Evolutionary conservation across 1,140 invertebrate species (phyloP).

Genomic region (Pteromalus puparum): DNA sequence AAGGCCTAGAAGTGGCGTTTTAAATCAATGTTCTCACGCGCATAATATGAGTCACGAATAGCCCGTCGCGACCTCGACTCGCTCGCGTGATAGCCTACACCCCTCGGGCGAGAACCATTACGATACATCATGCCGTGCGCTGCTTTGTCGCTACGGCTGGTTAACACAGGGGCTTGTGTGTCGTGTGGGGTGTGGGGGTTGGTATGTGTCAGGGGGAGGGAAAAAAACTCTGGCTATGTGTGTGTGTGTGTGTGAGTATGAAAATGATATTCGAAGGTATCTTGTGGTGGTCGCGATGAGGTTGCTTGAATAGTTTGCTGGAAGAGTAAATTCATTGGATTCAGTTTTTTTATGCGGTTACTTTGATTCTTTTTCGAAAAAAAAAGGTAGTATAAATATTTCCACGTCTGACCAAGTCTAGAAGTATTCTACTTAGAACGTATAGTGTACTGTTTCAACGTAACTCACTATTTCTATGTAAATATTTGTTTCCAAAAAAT

Average conservation of each 20-base stretch:
- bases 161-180: conserved; percentile 8
- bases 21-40: conserved; percentile 33
- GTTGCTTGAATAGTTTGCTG: not conserved
- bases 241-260: not conserved
- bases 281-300: not conserved
- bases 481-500: too few species aligned
- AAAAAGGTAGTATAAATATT: too few species aligned
- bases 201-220: not conserved
- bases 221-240: not conserved
- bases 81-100: not conserved
- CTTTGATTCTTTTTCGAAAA: too few species aligned
- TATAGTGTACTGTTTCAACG: too few species aligned
- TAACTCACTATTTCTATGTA: too few species aligned
- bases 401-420: too few species aligned
- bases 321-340: too few species aligned
- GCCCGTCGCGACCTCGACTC: too few species aligned
- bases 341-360: too few species aligned
- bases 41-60: conserved; percentile 20
- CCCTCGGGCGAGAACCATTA: conserved; percentile 7
- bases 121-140: conserved; percentile 23
- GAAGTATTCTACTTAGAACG: too few species aligned
- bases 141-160: conserved; percentile 27
- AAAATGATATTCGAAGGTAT: not conserved
- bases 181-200: not conserved
- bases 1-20: not conserved